Evolutionary conservation across 37 sponge, comb jelly and placozoan genomes (phyloP).

Genomic region (Bolinopsis microptera): DNA sequence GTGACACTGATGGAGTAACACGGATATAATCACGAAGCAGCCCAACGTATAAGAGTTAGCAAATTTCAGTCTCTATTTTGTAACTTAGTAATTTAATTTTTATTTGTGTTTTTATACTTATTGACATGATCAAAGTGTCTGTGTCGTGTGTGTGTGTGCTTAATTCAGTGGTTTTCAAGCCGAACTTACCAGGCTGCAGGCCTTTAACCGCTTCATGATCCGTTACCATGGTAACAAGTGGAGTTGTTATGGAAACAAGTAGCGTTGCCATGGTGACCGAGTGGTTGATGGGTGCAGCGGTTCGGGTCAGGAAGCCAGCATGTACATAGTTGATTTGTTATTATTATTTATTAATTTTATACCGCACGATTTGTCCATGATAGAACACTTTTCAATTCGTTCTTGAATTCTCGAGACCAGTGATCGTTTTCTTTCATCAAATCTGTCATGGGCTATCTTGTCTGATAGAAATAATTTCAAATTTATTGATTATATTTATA

Average conservation of each 20-base stretch:
- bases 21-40: too few species aligned
- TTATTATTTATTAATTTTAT: conserved; percentile 66
- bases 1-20: too few species aligned
- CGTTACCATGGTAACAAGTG: not conserved
- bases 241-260: not conserved
- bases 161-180: conserved; percentile 25
- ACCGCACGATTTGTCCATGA: conserved; percentile 16
- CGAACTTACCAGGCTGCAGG: not conserved
- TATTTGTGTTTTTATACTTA: conserved; percentile 68
- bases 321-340: conserved; percentile 67
- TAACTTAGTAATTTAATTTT: conserved; percentile 66
- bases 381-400: not conserved
- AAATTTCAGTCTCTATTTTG: conserved; percentile 49
- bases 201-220: not conserved
- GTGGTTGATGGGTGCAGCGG: not conserved
- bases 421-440: not conserved
- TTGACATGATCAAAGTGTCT: conserved; percentile 64
- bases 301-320: not conserved
- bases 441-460: not conserved
- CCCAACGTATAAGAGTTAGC: too few species aligned
- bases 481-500: conserved; percentile 59
- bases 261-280: not conserved
- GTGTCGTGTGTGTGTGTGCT: conserved; percentile 51
- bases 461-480: conserved; percentile 32
- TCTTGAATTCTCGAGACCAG: not conserved